Base-by-base conservation (phyloP, 2,113 vertebrate genomes). In the Lanius collurio region DNA sequence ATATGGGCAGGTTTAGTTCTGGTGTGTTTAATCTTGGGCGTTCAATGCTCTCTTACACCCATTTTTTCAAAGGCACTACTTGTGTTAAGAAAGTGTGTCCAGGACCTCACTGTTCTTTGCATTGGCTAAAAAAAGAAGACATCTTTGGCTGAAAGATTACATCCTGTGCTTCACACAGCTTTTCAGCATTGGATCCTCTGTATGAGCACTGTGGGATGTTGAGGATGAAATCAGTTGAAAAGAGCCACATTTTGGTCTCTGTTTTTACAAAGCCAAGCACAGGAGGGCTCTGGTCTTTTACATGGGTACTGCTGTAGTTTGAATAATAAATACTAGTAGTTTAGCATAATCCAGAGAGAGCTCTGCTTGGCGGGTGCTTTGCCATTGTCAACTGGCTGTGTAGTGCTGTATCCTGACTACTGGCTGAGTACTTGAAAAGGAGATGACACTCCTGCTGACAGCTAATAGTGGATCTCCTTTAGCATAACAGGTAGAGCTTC, bases 401-500 rank as follows among this genome's bases (percentile, higher is more conserved):
- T 49, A 63, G 41, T 56, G 79, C 75, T 78, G 59, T 83, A 70
- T 88, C 88, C 82, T 93, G 85, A 70, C 85, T 90, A 2, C 84
- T 83, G 85, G 85, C 85, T 86, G 92, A 67, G 73, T 74, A n/a
- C 83, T 94, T 95, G 82, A 89, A 94, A 95, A 93, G 89, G 74
- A 87, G 94, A 94, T 90, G 93, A 93, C 1, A 17, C 85, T 94
- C 84, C 92, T 93, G 93, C 94, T 93, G 95, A 86, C 88, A 94
- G 76, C 64, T 95, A 94, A 94, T 95, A 90, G 93, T 95, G 85
- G 86, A 83, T 96, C 85, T 93, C 71, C 88, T 95, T 90, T 94
- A 75, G 83, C 93, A 87, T 88, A 64, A 76, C 80, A 90, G 88
- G 90, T 93, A 96, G 90, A 93, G 83, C 88, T 93, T 90, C 90